Conservation (phyloP, 2,888 invertebrate genomes). For the Epinotia ramella region DNA sequence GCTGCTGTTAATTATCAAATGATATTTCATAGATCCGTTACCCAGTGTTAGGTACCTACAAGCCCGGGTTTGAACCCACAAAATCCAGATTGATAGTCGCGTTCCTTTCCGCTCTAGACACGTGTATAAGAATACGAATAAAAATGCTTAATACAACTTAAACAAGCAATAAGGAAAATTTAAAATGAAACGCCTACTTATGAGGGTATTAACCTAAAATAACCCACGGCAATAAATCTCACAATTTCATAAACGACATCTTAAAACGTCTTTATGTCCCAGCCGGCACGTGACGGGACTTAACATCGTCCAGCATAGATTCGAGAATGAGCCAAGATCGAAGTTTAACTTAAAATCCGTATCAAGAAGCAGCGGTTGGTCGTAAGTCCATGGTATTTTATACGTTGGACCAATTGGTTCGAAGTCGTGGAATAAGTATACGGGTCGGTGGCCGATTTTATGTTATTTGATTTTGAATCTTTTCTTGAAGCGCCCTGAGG, state of each 20-base stretch:
- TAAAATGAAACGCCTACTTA: constrained; percentile 8
- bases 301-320: constrained; percentile 3
- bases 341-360: background rate
- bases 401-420: background rate
- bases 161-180: background rate
- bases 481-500: background rate
- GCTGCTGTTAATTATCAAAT: too few relatives aligned
- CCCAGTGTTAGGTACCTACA: too few relatives aligned
- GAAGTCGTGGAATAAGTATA: too few relatives aligned
- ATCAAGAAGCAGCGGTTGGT: background rate
- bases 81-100: too few relatives aligned
- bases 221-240: constrained; percentile 12
- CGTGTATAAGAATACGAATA: too few relatives aligned
- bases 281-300: constrained; percentile 12
- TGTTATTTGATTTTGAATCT: background rate
- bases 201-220: constrained; percentile 13
- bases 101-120: too few relatives aligned
- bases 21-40: too few relatives aligned
- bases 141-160: too few relatives aligned
- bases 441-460: too few relatives aligned
- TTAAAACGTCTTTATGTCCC: constrained; percentile 31
- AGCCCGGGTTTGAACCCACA: too few relatives aligned
- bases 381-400: background rate
- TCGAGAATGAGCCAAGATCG: background rate
- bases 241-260: constrained; percentile 19